Evolutionary conservation across 2,113 vertebrate genomes (phyloP), one percentile per base, ranked within the genome.

Genomic region (Cynocephalus volans): DNA sequence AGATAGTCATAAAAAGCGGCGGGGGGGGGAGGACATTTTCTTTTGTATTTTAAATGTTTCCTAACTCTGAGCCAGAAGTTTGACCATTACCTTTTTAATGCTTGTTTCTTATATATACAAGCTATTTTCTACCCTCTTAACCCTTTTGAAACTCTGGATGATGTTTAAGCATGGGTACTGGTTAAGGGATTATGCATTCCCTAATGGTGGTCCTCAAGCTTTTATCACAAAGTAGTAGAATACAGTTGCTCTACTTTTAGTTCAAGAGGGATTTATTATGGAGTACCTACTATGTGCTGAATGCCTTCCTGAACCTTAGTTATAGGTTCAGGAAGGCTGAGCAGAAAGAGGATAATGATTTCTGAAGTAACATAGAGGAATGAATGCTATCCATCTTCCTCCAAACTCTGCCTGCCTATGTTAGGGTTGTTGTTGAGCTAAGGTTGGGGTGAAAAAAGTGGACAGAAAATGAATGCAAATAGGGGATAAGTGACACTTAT

Each of bases 1-100:
- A 52, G 70, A 48, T 60, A 85, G 19, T n/a, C 24, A 54, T 86
- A 28, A 52, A 87, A 76, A 86, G 52, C n/a, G 52, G 52, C 7
- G 56, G 23, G 19, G 17, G 19, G 31, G 11, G 18, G 18, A 17
- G 54, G 52, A 21, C 2, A 5, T 69, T 96, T 48, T 45, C 50
- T 79, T 90, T 76, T 85, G 8, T 81, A 45, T 54, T 85, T 93
- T 89, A 77, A 64, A 58, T 89, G 52, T 72, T 93, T 88, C 28
- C 24, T 93, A 87, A 87, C 64, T 83, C 65, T 75, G 84, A 91
- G 33, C 56, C 45, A 76, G 50, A 90, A 17, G 50, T 89, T 76
- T 90, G 56, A 56, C 56, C 50, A 0, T 60, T 93, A 9, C 48
- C 10, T n/a, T 62, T 81, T 64, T 72, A 33, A 54, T 62, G n/a